A percentile compares a stretch with the other conserved stretches of the same genome.
These are phyloP conservation scores for Luperina testacea DNA, from an alignment of 2,888 invertebrate species.

Conservation along the genomic window DNA sequence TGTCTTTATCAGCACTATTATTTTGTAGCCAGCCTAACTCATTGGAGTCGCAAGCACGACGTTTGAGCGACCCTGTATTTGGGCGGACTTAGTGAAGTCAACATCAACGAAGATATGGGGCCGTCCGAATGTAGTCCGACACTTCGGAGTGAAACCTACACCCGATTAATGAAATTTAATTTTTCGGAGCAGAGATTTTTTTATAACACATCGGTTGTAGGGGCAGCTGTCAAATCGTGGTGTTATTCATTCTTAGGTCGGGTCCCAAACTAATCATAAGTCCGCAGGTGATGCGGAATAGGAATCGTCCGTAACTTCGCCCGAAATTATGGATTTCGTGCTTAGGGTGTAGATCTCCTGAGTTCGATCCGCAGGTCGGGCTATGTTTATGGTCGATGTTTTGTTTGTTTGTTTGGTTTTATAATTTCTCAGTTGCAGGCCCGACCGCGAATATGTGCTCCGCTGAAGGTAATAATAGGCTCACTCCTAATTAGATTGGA, in stretches of 20 bases:
- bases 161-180: neutral
- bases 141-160: neutral
- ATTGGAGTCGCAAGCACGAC: neutral
- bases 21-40: neutral
- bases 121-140: neutral
- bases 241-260: neutral
- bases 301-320: neutral
- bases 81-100: neutral
- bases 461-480: neutral
- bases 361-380: neutral
- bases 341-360: neutral
- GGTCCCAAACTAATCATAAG: neutral
- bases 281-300: neutral
- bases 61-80: neutral
- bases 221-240: neutral
- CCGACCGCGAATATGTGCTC: neutral
- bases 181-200: neutral
- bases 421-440: neutral
- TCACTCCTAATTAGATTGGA: neutral
- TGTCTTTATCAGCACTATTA: neutral
- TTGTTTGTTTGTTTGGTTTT: neutral
- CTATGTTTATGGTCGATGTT: neutral
- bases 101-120: neutral
- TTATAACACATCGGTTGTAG: neutral
- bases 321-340: neutral